phyloP scores from a whole-genome alignment of 2,113 vertebrate genomes.

The Rhizomys pruinosus region DNA sequence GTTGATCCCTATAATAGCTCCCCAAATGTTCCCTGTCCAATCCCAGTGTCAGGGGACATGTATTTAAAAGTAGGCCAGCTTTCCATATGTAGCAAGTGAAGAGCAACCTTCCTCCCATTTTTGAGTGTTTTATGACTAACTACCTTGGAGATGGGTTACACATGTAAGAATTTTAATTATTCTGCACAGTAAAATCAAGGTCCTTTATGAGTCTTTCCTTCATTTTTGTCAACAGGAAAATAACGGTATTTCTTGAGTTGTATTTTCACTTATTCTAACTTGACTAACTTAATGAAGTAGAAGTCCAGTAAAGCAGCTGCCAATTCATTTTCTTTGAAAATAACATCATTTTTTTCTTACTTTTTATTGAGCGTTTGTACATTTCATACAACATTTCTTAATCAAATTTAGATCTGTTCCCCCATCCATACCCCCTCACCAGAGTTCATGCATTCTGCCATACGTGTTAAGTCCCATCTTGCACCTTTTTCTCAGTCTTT shows the following conservation, averaged over 20 bases:
- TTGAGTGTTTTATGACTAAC: background rate
- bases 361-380: too few relatives aligned
- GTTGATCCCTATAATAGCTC: too few relatives aligned
- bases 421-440: too few relatives aligned
- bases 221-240: constrained; percentile 29
- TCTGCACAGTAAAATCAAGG: constrained; percentile 6
- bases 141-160: background rate
- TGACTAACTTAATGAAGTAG: constrained; percentile 51
- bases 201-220: constrained; percentile 43
- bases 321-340: constrained; percentile 47
- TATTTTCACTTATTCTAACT: constrained; percentile 32
- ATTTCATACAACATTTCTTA: too few relatives aligned
- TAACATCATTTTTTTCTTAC: too few relatives aligned
- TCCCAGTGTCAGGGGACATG: background rate
- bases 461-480: too few relatives aligned
- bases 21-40: constrained; percentile 40
- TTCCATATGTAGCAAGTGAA: background rate
- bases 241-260: background rate
- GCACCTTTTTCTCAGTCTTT: too few relatives aligned
- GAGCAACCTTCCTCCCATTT: background rate
- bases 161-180: constrained; percentile 33
- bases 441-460: too few relatives aligned
- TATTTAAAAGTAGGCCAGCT: background rate
- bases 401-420: too few relatives aligned
- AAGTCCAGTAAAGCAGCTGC: background rate